Base-by-base conservation (phyloP, 2,797 vertebrate genomes). In the Bovichtus diacanthus region DNA sequence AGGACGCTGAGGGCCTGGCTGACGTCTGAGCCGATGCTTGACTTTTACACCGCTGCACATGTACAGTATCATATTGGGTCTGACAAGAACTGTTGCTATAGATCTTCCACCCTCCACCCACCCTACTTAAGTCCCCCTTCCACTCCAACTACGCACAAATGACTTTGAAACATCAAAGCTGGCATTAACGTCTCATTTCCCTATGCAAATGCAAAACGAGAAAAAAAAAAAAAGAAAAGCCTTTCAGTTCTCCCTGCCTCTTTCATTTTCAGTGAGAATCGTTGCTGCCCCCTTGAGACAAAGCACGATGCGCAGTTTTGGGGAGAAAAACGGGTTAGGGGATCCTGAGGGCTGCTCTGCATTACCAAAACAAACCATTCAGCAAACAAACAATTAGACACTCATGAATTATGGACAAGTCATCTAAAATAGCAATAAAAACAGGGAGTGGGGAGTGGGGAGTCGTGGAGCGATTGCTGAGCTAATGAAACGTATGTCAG, bases 321-420 rank as follows among this genome's bases (percentile, higher is more conserved):
- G 84, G 87, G 80, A 60, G 70, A 87, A 87, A 44, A 85, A 87
- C 36, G 70, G 84, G 88, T 89, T 85, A 58, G 87, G 88, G 85
- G 80, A 79, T 92, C 90, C 92, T 86, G 76, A 77, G 90, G 93
- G 89, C 90, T 87, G 84, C 88, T 93, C 86, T 67, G 84, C 90
- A 92, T 94, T 93, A 94, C 91, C 88, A 93, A 94, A 95, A 93
- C 94, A 94, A 94, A 94, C 91, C 90, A 93, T 92, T 94, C 90
- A 93, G 88, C 93, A 94, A 94, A 95, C 92, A 94, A 93, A 94
- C 93, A 95, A 94, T 95, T 95, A 94, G 83, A 88, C 89, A 82
- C 89, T 94, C 90, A 93, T 95, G 92, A 95, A 95, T 95, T 93
- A 95, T 95, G 91, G 91, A 94, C 87, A 85, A 92, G 88, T 78